These are phyloP conservation scores for Elymnias hypermnestra DNA, from an alignment of 1,140 invertebrate species.

Conservation along the genomic window DNA sequence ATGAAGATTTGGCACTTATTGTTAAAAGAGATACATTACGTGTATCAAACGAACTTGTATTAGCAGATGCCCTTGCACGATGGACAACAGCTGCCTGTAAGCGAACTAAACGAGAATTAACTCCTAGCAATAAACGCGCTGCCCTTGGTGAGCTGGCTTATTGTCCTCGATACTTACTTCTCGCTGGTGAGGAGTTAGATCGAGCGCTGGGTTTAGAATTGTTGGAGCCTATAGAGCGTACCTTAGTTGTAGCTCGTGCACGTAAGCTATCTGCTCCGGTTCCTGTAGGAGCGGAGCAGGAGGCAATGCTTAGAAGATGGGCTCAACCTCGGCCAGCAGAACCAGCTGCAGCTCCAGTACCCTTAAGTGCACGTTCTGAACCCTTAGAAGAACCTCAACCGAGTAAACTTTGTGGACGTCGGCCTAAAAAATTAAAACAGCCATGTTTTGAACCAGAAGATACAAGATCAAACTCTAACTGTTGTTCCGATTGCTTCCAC, in stretches of 20 bases:
- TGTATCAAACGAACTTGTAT: slow-evolving; percentile 74
- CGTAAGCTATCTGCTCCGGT: slow-evolving; percentile 55
- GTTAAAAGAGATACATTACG: slow-evolving; percentile 78
- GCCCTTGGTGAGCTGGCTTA: slow-evolving; percentile 81
- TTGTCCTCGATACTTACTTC: slow-evolving; percentile 80
- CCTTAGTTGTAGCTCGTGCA: slow-evolving; percentile 53
- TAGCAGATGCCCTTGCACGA: slow-evolving; percentile 79
- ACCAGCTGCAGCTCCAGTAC: slow-evolving; percentile 55
- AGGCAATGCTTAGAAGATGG: slow-evolving; percentile 55
- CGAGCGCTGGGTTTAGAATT: slow-evolving; percentile 52
- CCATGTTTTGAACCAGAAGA: slow-evolving; percentile 60
- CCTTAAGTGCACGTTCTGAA: slow-evolving; percentile 53
- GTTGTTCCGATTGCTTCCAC: slow-evolving; percentile 65
- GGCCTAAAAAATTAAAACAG: slow-evolving; percentile 54
- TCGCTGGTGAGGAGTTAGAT: slow-evolving; percentile 79
- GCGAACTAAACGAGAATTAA: slow-evolving; percentile 78
- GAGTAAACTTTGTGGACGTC: slow-evolving; percentile 53
- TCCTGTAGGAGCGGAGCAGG: slow-evolving; percentile 60
- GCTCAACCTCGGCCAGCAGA: slow-evolving; percentile 49
- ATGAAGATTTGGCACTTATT: slow-evolving; percentile 78
- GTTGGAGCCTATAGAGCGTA: slow-evolving; percentile 60
- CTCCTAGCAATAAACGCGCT: slow-evolving; percentile 77
- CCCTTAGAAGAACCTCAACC: slow-evolving; percentile 51
- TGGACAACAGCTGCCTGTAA: slow-evolving; percentile 84
- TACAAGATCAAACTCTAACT: slow-evolving; percentile 39